These are phyloP conservation scores for Meloidogyne floridensis DNA, from an alignment of 1,140 invertebrate genomes.

Conservation along the genomic window DNA sequence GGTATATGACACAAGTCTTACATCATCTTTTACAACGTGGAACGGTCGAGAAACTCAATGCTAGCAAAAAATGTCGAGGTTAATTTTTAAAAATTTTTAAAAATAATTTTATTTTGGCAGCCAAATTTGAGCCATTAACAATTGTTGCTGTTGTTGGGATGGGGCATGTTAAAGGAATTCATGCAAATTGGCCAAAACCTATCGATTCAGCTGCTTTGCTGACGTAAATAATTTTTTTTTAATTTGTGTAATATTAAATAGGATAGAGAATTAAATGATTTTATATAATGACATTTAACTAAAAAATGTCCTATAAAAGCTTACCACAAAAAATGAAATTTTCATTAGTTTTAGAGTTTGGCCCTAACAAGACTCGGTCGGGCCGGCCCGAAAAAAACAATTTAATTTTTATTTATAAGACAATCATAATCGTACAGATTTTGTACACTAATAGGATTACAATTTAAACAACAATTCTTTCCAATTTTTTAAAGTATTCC, in stretches of 20 bases:
- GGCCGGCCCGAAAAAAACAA: too few species aligned
- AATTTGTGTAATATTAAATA: neutral
- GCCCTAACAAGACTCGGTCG: too few species aligned
- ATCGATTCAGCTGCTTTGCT: constrained; percentile 52
- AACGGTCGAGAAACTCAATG: constrained; percentile 51
- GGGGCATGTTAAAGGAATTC: constrained; percentile 60
- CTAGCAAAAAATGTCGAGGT: constrained; percentile 52
- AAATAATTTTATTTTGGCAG: constrained; percentile 29
- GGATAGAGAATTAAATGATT: neutral
- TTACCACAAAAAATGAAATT: too few species aligned
- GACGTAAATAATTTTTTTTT: constrained; percentile 30
- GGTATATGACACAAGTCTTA: constrained; percentile 49
- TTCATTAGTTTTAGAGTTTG: too few species aligned
- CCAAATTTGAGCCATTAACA: constrained; percentile 52
- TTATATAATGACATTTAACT: constrained; percentile 14
- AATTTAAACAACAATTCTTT: neutral
- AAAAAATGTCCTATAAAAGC: too few species aligned
- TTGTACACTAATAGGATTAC: too few species aligned
- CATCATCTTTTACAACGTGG: constrained; percentile 46
- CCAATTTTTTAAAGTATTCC: neutral
- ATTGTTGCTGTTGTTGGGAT: constrained; percentile 64
- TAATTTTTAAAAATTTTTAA: neutral
- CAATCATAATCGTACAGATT: too few species aligned
- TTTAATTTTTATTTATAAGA: too few species aligned
- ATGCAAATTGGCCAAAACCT: constrained; percentile 49